These are phyloP conservation scores for Hipposideros armiger DNA, from an alignment of 2,113 vertebrate species.

Conservation along the genomic window DNA sequence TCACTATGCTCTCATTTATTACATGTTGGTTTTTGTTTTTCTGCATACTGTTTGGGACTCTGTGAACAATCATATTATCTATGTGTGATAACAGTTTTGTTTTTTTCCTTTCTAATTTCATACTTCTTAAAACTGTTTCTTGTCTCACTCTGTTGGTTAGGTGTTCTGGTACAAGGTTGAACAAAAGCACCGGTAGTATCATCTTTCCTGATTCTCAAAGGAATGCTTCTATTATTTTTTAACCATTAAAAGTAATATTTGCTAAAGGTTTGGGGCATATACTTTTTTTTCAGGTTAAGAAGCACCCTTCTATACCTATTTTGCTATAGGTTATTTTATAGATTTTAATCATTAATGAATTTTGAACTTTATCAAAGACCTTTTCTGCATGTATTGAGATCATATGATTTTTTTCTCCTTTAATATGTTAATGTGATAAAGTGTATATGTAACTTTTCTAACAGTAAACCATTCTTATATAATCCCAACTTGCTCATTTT, in stretches of 20 bases:
- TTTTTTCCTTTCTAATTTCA: background rate
- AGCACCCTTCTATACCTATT: background rate
- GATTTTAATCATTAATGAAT: background rate
- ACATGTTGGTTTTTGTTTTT: background rate
- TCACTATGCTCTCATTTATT: background rate
- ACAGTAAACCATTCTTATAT: background rate
- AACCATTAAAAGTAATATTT: background rate
- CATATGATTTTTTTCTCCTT: background rate
- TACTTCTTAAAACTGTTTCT: background rate
- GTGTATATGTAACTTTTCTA: background rate
- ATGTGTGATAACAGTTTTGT: background rate
- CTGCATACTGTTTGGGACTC: background rate
- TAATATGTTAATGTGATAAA: slow-evolving; percentile 24
- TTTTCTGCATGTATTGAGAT: background rate
- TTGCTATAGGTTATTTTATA: background rate
- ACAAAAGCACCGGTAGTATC: background rate
- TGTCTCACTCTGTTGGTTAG: background rate
- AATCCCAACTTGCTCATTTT: background rate
- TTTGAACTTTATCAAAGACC: background rate
- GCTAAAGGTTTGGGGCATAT: background rate
- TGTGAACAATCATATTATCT: background rate
- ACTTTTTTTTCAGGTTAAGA: background rate
- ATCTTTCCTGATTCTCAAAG: background rate
- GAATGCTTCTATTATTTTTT: background rate
- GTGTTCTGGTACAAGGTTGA: background rate